phyloP scores from a whole-genome alignment of 2,797 vertebrate genomes.

The Cichlasoma orientale region DNA sequence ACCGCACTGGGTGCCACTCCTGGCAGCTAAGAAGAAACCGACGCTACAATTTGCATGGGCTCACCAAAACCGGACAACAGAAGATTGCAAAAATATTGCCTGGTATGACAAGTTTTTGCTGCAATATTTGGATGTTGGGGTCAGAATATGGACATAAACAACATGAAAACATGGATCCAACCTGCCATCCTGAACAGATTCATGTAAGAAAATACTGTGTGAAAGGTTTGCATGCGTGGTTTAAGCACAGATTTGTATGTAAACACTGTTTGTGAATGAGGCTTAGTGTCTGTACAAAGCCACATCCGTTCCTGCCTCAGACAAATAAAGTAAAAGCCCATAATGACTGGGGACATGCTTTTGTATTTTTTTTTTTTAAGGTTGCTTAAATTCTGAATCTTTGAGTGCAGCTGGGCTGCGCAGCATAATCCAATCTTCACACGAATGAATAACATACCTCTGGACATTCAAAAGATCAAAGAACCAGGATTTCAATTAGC shows the following conservation, averaged over 20 bases:
- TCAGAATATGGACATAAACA: neutral
- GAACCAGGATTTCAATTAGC: neutral
- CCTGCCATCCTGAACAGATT: neutral
- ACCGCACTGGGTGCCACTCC: neutral
- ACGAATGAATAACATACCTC: neutral
- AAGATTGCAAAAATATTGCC: neutral
- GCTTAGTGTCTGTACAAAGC: neutral
- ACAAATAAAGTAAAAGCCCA: neutral
- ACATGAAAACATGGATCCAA: neutral
- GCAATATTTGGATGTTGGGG: neutral
- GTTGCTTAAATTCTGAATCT: neutral
- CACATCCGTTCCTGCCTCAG: neutral
- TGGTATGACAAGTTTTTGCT: neutral
- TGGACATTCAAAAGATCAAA: neutral
- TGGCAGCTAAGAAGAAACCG: neutral
- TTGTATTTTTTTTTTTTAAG: neutral
- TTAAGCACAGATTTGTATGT: neutral
- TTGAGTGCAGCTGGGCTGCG: conserved; percentile 1
- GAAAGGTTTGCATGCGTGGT: neutral
- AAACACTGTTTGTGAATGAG: neutral
- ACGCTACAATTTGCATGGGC: neutral
- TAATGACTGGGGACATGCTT: neutral
- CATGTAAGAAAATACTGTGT: neutral
- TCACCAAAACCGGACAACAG: neutral
- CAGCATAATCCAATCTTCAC: neutral